phyloP scores from a whole-genome alignment of 2,797 vertebrate species.

The Periparus ater region DNA sequence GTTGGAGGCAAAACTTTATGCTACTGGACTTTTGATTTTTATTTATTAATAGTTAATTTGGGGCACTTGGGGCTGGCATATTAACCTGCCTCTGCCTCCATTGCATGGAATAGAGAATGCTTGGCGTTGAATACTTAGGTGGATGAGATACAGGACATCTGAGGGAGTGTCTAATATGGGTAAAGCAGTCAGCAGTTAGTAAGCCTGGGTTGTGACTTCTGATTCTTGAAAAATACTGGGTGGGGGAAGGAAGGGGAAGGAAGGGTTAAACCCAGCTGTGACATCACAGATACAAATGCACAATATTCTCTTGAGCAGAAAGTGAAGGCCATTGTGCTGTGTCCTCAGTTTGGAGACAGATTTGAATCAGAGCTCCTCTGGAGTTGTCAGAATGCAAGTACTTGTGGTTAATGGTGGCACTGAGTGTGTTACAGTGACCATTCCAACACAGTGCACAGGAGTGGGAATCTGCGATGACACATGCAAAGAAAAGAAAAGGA shows the following conservation, averaged over 20 bases:
- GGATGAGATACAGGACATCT: background rate
- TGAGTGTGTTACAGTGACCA: background rate
- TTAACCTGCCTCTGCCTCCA: background rate
- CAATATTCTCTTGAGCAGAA: background rate
- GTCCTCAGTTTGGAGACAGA: background rate
- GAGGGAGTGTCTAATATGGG: background rate
- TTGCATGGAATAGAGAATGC: background rate
- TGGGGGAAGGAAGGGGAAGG: rapidly evolving
- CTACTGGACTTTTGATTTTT: background rate
- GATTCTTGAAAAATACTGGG: background rate
- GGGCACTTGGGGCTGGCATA: background rate
- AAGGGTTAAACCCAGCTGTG: background rate
- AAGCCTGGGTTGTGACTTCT: background rate
- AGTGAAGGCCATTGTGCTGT: background rate
- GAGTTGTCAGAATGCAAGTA: background rate
- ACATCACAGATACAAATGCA: background rate
- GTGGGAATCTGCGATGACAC: background rate
- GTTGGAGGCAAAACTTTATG: background rate
- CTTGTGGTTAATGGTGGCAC: background rate
- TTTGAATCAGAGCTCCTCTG: background rate
- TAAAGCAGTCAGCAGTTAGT: background rate
- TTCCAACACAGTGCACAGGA: background rate
- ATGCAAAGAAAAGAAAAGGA: background rate
- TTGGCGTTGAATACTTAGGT: background rate
- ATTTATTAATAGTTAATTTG: background rate